Base-by-base conservation (phyloP, 2,888 invertebrate species). In the Netelia melanura region DNA sequence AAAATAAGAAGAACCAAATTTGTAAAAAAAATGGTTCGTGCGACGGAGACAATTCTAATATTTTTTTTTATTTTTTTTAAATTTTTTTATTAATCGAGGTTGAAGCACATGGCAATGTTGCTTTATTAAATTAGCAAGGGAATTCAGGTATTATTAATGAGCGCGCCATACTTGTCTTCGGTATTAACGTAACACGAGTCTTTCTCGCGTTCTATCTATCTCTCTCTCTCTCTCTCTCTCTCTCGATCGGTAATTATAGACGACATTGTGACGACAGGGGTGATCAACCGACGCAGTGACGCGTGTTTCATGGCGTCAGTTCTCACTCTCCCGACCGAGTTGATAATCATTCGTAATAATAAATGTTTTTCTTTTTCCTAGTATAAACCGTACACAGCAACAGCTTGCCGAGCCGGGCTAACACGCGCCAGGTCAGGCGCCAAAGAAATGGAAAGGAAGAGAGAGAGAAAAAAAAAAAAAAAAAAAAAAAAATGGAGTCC, bases 401-500 rank as follows among this genome's bases (percentile, higher is more conserved):
- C 5, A 67, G 25, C 54, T 23, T 21, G 9, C 44, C 17, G 44
- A 67, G 5, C 10, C 10, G 5, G 25, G 43, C 3, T 14, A 48
- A 71, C 44, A 30, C 64, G 75, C 72, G 64, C 67, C 67, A 58
- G 56, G 21, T 67, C 71, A 23, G 71, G 77, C 62, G 75, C 78
- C 74, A 80, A 84, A 76, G 72, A 81, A 62, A 52, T n/a, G 65
- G 93, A 93, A 94, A 94, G 93, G 92, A 93, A n/a, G n/a, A n/a
- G n/a, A n/a, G n/a, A n/a, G n/a, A n/a, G n/a, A n/a, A n/a, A n/a
- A n/a, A n/a, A n/a, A n/a, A 17, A 17, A 17, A 17, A 17, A 17
- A 17, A 17, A 17, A 21, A 21, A 21, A 92, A 92, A 93, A 94
- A 93, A 93, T 93, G 92, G 92, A 86, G 92, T 89, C 94, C 94